Evolutionary conservation across 2,797 vertebrate species (phyloP), one percentile per base, ranked within the genome.

Genomic region (Tenualosa ilisha): DNA sequence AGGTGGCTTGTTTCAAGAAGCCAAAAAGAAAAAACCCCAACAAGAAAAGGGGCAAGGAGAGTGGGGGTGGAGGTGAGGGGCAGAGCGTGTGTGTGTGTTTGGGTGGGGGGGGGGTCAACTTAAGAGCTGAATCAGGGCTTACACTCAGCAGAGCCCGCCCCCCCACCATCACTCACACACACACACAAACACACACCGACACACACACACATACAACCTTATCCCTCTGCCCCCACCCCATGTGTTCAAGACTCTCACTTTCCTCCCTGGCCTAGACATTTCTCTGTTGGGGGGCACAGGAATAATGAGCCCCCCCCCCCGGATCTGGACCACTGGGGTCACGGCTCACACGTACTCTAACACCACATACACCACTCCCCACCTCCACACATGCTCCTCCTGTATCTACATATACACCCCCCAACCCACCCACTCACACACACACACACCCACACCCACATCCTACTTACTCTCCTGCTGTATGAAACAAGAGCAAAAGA

Each of bases 1-100:
- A 94, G 93, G 93, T 95, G 93, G 93, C 92, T 94, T 93, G 92
- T 94, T 95, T 94, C 91, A 93, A 91, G 90, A 92, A 89, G 91
- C 90, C 90, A 82, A 84, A 86, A 87, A 89, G 90, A 31, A 90
- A 90, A 92, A 92, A 90, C 90, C 90, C 88, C 85, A 88, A 92
- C 88, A 89, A 86, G 87, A 88, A 87, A 81, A 82, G 82, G 83
- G 85, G 51, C 51, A 86, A 68, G 86, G 24, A 24, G 84, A n/a
- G 53, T 56, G 53, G 68, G 53, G 43, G 83, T 87, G 85, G 72
- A 84, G 88, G 82, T 86, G 90, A 89, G 88, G 46, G 31, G 37
- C 3, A 50, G 61, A 68, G 56, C 5, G 54, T 56, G 54, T 56
- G 59, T 61, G 59, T 61, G 61, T 65, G 61, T 24, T 15, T 17